Base-by-base conservation (phyloP, 2,797 vertebrate genomes). In the Heterohyrax brucei region DNA sequence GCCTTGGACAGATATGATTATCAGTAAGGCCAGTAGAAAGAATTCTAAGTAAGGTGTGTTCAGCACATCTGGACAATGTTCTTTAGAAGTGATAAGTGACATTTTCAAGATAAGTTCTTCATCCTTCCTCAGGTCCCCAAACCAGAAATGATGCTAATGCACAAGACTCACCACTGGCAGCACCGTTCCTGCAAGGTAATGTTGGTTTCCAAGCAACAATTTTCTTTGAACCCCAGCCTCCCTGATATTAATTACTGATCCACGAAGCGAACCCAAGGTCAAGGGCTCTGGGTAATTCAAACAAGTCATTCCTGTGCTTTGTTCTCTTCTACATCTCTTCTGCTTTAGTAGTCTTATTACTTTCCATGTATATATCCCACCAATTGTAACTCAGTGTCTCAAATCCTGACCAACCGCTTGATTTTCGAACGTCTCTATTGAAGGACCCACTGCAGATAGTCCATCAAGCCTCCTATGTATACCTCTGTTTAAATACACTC, bases 51-150 rank as follows among this genome's bases (percentile, higher is more conserved):
- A 24, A 6, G 24, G 14, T 53, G 6, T 3, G 21, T 86, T 1
- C 10, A 70, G 24, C 8, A 46, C 21, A 48, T 6, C 7, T 3
- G 30, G 12, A 10, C 4, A 39, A 33, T 62, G 28, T 26, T 72
- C n/a, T 62, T 72, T 7, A 76, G 14, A 84, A 10, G 48, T 8
- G 13, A 28, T 62, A 30, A 53, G 28, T 70, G 39, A 81, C 33
- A 39, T 81, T 80, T 93, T 28, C 73, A 48, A 46, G 62, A 28
- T 5, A 19, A 72, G 7, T 62, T 1, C 1, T 79, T 76, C 12
- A 24, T 84, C 50, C 95, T 84, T 93, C 28, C 68, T 87, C 70
- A 96, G 96, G 50, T 95, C 3, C 14, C 16, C 59, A 91, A 50
- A 30, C 50, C 85, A 62, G 8, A 66, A 87, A n/a, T 46, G 12